Evolutionary conservation across 2,888 invertebrate genomes (phyloP).

Genomic region (Chrysodeixis includens): DNA sequence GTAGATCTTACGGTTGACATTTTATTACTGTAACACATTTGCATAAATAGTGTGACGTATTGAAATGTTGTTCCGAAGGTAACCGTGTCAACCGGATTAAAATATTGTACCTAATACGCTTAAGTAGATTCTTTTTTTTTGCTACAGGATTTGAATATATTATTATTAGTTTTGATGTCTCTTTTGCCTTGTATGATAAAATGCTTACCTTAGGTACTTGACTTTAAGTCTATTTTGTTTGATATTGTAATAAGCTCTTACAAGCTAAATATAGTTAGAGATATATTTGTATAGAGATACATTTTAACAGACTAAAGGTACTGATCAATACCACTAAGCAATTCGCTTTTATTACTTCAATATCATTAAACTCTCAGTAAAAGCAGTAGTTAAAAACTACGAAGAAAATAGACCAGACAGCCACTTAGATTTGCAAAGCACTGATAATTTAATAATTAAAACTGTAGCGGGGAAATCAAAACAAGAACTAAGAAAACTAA

Average conservation of each 20-base stretch:
- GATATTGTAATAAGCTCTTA: neutral
- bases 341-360: no score
- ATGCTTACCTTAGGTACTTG: neutral
- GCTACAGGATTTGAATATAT: constrained; percentile 24
- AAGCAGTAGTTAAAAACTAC: no score
- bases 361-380: no score
- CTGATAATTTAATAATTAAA: constrained; percentile 16
- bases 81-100: constrained; percentile 55
- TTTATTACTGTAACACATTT: constrained; percentile 73
- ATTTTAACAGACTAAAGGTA: no score
- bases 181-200: neutral
- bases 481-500: constrained; percentile 52
- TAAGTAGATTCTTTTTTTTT: constrained; percentile 21
- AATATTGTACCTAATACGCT: constrained; percentile 43
- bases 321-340: no score
- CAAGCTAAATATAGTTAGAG: neutral
- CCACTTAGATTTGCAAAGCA: constrained; percentile 4
- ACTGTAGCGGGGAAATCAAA: constrained; percentile 34
- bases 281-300: no score
- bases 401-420: neutral
- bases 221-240: neutral
- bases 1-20: constrained; percentile 76
- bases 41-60: constrained; percentile 74
- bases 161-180: constrained; percentile 17
- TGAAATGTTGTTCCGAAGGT: constrained; percentile 66